Base-by-base conservation (phyloP, 2,888 invertebrate species). In the Dynastes maya region DNA sequence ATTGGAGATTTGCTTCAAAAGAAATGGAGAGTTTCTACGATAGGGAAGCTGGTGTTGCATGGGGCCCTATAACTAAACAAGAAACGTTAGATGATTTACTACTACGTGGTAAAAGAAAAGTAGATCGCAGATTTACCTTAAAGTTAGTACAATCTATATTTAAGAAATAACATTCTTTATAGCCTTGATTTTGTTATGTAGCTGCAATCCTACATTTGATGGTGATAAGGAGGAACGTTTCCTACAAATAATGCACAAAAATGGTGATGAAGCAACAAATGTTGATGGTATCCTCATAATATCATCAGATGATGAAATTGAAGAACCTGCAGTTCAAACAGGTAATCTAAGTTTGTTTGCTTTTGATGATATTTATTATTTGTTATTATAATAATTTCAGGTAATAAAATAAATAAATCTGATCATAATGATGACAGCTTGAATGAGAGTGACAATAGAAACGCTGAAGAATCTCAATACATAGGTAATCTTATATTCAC, bases 31-130 rank as follows among this genome's bases (percentile, higher is more conserved):
- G 65, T 22, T 71, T 63, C 27, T 72, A 79, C 29, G 77, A 77
- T 32, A 74, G 68, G 32, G 79, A 79, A 49, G 72, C 51, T 2
- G 79, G 77, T 16, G 29, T 79, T 40, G 71, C 49, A 27, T 79
- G 77, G 77, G 79, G 79, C 8, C 72, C 77, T 13, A 37, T 77
- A n/a, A 79, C 79, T 9, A 58, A 77, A 40, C 32, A 72, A 40
- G 79, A 79, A 65, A 51, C 51, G 40, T 22, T 61, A 22, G 49
- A 49, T 22, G 77, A 77, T 37, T 2, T 79, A 29, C 49, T 78
- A 22, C 13, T 67, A 29, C 16, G 22, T 29, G 53, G 29, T 2
- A 32, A 40, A 8, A 71, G 64, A 32, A 22, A 51, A 53, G 37
- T 72, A 32, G 27, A 37, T 27, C 22, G 49, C 11, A 58, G 78